Evolutionary conservation across 1,140 invertebrate genomes (phyloP).

Genomic region (Drosophila auraria): DNA sequence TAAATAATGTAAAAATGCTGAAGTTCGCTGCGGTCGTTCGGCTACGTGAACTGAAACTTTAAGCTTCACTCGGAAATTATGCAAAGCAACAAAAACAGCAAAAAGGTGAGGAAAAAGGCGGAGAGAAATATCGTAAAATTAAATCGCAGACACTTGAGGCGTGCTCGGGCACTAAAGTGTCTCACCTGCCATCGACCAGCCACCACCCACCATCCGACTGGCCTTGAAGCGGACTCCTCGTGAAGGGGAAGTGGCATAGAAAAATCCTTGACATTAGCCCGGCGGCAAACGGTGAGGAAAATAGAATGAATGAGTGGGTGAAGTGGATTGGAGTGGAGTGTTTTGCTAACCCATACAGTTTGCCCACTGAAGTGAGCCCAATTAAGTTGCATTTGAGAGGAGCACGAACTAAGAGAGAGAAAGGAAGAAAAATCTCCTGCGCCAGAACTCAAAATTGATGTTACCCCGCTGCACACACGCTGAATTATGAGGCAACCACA

Average conservation of each 20-base stretch:
- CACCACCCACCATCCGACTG: slow-evolving; percentile 4
- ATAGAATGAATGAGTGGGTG: slow-evolving; percentile 17
- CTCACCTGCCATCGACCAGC: slow-evolving; percentile 21
- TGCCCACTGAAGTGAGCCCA: slow-evolving; percentile 55
- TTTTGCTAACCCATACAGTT: slow-evolving; percentile 10
- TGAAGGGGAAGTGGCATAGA: slow-evolving; percentile 4
- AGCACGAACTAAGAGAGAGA: background rate
- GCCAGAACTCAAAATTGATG: slow-evolving; percentile 55
- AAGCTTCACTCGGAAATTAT: slow-evolving; percentile 34
- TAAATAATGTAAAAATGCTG: slow-evolving; percentile 49
- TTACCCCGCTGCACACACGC: slow-evolving; percentile 52
- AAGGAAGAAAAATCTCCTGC: background rate
- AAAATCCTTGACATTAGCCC: slow-evolving; percentile 48
- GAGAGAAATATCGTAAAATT: slow-evolving; percentile 40
- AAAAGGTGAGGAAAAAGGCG: slow-evolving; percentile 21
- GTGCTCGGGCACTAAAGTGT: slow-evolving; percentile 42
- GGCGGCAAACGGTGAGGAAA: slow-evolving; percentile 19
- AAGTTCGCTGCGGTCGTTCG: slow-evolving; percentile 31
- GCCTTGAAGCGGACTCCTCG: slow-evolving; percentile 29
- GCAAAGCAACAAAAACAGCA: slow-evolving; percentile 19
- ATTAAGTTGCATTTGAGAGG: slow-evolving; percentile 64
- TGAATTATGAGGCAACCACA: slow-evolving; percentile 78
- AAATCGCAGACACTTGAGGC: slow-evolving; percentile 40
- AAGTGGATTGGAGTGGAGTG: too few species aligned
- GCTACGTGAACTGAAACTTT: slow-evolving; percentile 46